Base-by-base conservation (phyloP, 2,797 vertebrate species). In the Gymnoscopelus microlampas region DNA sequence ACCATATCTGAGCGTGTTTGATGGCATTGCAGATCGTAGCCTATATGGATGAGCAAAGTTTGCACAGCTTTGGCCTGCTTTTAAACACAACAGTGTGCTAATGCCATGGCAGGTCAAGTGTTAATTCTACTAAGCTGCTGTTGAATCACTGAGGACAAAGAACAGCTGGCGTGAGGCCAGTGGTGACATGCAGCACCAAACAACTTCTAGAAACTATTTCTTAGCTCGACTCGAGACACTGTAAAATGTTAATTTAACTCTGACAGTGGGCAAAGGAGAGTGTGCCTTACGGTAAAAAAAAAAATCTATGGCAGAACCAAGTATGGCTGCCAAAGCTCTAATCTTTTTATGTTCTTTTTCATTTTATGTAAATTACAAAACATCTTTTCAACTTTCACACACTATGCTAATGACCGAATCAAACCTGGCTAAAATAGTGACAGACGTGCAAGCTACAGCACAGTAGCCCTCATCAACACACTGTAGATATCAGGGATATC, bases 81-180 rank as follows among this genome's bases (percentile, higher is more conserved):
- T 23, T 44, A 49, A 77, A 74, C 47, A 8, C 58, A 60, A 23
- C 60, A 13, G 24, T 53, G 66, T 69, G 77, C 78, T 79, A 84
- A 88, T 74, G 61, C 66, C 75, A 60, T 57, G 63, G 79, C 64
- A 5, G 53, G 5, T 59, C 53, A 39, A 73, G 60, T 78, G 73
- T 81, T 86, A 83, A 84, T 75, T 19, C 72, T 76, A 60, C 85
- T 87, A 88, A 92, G 85, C 86, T 71, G 80, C 68, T 75, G 68
- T 69, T 81, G 82, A 86, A 66, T 86, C 23, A n/a, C 54, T 4
- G 67, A 50, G 47, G 55, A 68, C 63, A 32, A 53, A 59, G 73
- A 73, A 77, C 85, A 87, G 86, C 87, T 88, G 84, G 66, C 68
- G 68, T 60, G 76, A 84, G 80, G 86, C 83, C 80, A 85, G 76